Evolutionary conservation across 2,797 vertebrate species (phyloP), one percentile per base, ranked within the genome.

Genomic region (Alosa sapidissima): DNA sequence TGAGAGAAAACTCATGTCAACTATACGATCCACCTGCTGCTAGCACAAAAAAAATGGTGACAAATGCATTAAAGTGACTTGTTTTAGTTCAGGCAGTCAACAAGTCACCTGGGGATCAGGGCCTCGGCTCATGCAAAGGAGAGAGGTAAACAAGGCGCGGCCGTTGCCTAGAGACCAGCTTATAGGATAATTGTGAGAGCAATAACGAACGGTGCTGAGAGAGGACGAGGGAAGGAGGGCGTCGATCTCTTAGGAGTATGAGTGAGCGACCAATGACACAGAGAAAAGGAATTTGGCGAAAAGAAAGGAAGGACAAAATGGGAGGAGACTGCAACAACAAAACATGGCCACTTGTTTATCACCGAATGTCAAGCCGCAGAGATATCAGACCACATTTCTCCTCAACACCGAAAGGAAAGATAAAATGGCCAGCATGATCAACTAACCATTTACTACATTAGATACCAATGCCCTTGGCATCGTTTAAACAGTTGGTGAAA

Each of bases 121-220:
- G 68, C 68, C 36, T 75, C 14, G 8, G 13, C 33, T 45, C 36
- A 45, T 19, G 68, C 33, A 75, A 75, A 21, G 14, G 33, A 21
- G 36, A 75, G 19, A 94, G 91, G 92, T 93, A 95, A 95, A 94
- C 94, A 95, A 94, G 94, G 94, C 94, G 92, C 90, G 94, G 89
- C 92, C 92, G 95, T 95, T 95, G 94, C 93, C 91, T 91, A 88
- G 95, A 81, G 93, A 96, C 93, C 88, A 68, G 87, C 87, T 36
- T 75, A 75, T 75, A 75, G 68, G 68, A 75, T 75, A 6, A 16
- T 36, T 75, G 33, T 72, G 36, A 19, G 68, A 14, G 14, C 10
- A 75, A 75, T 45, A 75, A 75, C 16, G 36, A 75, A 16, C 5
- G 68, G 16, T 45, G 14, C 28, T 6, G 8, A 33, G 68, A 45